Conservation (phyloP, 2,888 invertebrate species). For the Pterobdella sp. region DNA sequence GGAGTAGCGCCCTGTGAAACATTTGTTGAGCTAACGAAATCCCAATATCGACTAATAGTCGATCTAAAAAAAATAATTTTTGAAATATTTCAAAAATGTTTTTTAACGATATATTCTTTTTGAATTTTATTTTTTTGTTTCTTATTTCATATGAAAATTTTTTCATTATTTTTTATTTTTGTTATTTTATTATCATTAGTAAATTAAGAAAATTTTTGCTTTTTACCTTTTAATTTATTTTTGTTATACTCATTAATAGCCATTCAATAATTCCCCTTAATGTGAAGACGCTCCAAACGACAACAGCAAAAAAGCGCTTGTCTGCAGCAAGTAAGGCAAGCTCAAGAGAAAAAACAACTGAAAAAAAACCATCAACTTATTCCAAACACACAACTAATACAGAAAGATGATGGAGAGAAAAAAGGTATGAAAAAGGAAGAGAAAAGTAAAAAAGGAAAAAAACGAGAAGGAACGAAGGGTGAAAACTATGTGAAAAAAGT, state of each 20-base stretch:
- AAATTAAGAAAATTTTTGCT: background rate
- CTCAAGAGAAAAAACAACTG: constrained; percentile 21
- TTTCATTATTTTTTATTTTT: background rate
- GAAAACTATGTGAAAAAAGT: background rate
- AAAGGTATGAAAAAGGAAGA: background rate
- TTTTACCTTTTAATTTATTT: no score
- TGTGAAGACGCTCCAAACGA: constrained; percentile 32
- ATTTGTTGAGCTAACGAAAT: no score
- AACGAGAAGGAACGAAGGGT: background rate
- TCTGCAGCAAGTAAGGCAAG: constrained; percentile 30
- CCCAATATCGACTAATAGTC: no score
- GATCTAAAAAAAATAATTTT: no score
- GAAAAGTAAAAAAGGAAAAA: background rate
- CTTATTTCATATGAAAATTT: no score
- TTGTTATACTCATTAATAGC: no score
- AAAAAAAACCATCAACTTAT: constrained; percentile 29
- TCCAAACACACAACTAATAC: constrained; percentile 12
- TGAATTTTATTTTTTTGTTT: no score
- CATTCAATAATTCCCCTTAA: no score
- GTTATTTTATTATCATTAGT: background rate
- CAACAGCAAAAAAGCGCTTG: constrained; percentile 36
- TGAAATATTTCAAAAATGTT: no score
- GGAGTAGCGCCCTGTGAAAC: no score
- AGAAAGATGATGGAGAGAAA: background rate
- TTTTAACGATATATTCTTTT: no score